A percentile compares a stretch with the other conserved stretches of the same genome.
Conservation (phyloP, 2,113 vertebrate species). For the Brachyhypopomus gauderio region DNA sequence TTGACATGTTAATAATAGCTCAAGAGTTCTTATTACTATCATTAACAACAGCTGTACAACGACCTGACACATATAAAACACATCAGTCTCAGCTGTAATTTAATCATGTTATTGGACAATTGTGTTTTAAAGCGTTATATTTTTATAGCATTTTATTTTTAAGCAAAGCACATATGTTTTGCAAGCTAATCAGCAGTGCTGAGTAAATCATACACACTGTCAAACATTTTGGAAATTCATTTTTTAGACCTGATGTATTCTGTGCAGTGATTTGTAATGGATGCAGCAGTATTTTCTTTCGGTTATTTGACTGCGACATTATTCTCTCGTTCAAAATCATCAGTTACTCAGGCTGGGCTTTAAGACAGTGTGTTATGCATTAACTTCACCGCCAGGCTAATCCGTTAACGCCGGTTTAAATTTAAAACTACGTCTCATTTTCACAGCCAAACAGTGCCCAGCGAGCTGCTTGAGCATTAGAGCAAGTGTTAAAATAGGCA, state of each 20-base stretch:
- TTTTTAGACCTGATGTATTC: no score
- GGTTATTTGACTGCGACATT: neutral
- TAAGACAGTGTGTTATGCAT: slow-evolving; percentile 31
- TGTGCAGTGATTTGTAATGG: no score
- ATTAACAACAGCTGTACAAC: slow-evolving; percentile 24
- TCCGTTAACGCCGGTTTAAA: slow-evolving; percentile 44
- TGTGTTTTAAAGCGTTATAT: neutral
- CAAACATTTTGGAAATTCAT: no score
- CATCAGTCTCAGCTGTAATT: neutral
- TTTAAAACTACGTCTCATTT: slow-evolving; percentile 36
- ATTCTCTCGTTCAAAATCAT: neutral
- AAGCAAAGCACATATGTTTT: no score
- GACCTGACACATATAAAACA: slow-evolving; percentile 38
- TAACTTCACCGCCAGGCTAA: slow-evolving; percentile 38
- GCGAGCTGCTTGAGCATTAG: neutral
- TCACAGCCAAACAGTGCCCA: neutral
- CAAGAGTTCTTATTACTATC: slow-evolving; percentile 34
- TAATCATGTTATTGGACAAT: neutral
- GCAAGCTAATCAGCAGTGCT: no score
- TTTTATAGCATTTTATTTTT: no score
- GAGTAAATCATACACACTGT: no score
- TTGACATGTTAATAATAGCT: no score
- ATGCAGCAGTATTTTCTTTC: neutral
- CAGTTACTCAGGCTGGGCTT: neutral
- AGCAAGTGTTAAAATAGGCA: slow-evolving; percentile 41